Evolutionary conservation across 2,888 invertebrate genomes (phyloP), one percentile per base, ranked within the genome.

Genomic region (Xestoiulus laeticollis): DNA sequence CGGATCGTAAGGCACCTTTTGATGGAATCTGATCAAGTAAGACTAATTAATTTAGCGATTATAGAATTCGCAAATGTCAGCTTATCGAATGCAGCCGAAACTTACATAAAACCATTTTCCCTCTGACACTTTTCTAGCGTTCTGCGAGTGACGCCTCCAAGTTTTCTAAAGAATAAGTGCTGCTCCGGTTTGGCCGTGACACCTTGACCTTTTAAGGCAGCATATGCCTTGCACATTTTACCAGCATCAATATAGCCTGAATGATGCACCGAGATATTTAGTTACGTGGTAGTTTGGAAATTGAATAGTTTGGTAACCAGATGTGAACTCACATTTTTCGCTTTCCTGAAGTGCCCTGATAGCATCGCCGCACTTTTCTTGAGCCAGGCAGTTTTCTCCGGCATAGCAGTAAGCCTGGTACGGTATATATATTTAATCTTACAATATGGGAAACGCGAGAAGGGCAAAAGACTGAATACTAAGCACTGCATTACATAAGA

Each of bases 61-160:
- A 26, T 43, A 22, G 22, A 16, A 16, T 68, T 59, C 22, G 43
- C 48, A 48, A 48, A 0, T 48, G 48, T 19, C 43, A n/a, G n/a
- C n/a, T 43, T 43, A 43, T 12, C 5, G 5, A 43, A 12, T 43
- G 43, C 33, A 83, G n/a, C 2, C 5, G 16, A 19, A 19, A 84
- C 93, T 92, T 91, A 94, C 94, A 95, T 95, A 89, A 95, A 93
- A 88, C 94, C 94, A 91, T 95, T 95, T 91, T 95, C 94, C 88
- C 94, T 91, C 89, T 94, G 93, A 91, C 94, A 94, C 90, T 95
- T 95, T 89, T 94, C 94, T 87, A 95, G 91, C 12, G 94, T 94
- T 68, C 94, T 91, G 89, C 93, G 93, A 22, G 95, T 92, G 85
- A 93, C 91, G 22, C 94, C 94, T 14, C 93, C 93, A 19, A 94